A percentile compares a stretch with the other conserved stretches of the same genome.
Conservation (phyloP, 2,797 vertebrate genomes). For the Todus mexicanus region DNA sequence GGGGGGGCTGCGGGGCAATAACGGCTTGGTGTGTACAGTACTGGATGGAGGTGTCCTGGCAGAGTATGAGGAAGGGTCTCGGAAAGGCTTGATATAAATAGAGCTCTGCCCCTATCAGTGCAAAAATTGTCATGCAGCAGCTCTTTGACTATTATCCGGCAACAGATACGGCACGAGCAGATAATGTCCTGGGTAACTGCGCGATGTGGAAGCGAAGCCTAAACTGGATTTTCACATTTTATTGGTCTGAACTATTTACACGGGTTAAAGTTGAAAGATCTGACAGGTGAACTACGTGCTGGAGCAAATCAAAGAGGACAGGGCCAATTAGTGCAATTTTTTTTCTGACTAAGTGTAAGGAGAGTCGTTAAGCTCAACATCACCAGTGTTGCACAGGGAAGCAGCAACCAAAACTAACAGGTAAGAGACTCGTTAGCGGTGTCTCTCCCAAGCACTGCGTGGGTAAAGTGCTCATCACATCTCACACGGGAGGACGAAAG, state of each 20-base stretch:
- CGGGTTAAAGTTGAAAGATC: not conserved
- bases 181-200: not conserved
- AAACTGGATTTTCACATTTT: conserved; percentile 50
- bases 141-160: not conserved
- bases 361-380: not conserved
- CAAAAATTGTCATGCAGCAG: not conserved
- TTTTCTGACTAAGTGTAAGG: not conserved
- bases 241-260: conserved; percentile 13
- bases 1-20: not conserved
- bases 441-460: not conserved
- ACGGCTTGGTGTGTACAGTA: not conserved
- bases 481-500: accelerated
- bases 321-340: not conserved
- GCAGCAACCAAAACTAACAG: conserved; percentile 11
- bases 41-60: not conserved
- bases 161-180: not conserved
- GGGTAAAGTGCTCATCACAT: not conserved
- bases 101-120: conserved; percentile 24
- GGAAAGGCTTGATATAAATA: not conserved
- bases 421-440: not conserved
- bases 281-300: not conserved
- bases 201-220: not conserved
- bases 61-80: not conserved
- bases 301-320: not conserved
- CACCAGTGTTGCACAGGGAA: conserved; percentile 39